Base-by-base conservation (phyloP, 2,797 vertebrate genomes). In the Macropodus opercularis region DNA sequence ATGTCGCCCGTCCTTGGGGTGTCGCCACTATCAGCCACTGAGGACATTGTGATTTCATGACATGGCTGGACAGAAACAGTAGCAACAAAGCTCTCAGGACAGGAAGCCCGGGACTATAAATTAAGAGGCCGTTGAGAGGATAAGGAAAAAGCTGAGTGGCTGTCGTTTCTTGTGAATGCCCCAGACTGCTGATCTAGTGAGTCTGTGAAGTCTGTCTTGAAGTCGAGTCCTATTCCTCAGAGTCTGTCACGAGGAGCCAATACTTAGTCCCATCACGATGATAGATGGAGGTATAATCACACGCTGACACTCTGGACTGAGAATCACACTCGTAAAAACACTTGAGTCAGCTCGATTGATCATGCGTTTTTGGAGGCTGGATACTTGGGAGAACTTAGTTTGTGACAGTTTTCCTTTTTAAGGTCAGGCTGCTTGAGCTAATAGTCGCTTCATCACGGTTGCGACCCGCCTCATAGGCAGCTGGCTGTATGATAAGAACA, bases 241-340 rank as follows among this genome's bases (percentile, higher is more conserved):
- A 80, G 81, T 81, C 79, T 92, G 89, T 87, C 89, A 91, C 65
- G 38, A 75, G 63, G 80, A 93, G 92, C 90, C 90, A 92, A 92
- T 93, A 93, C 79, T 87, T 82, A 63, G 84, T 81, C 82, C 90
- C 88, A 89, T 93, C 87, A 90, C 49, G 70, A 81, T 93, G 92
- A 95, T 91, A 88, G 87, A 94, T 87, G 91, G 87, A 77, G 85
- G 78, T 86, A 90, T 92, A 93, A 93, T 92, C 85, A 83, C 78
- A 62, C 82, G 42, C 89, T 91, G 93, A 92, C 89, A 94, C 46
- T 81, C 78, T 56, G 82, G 74, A 82, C 86, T 80, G 85, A 71
- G 80, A 82, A 70, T 72, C 66, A 43, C 86, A 67, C 74, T 80
- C 67, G 66, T 76, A 83, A 91, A 90, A 94, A 92, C 66, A 75